Percentiles rank a stretch among this genome's conserved stretches.
Evolutionary conservation across 1,140 invertebrate genomes (phyloP).

Genomic region (Amphibalanus amphitrite): DNA sequence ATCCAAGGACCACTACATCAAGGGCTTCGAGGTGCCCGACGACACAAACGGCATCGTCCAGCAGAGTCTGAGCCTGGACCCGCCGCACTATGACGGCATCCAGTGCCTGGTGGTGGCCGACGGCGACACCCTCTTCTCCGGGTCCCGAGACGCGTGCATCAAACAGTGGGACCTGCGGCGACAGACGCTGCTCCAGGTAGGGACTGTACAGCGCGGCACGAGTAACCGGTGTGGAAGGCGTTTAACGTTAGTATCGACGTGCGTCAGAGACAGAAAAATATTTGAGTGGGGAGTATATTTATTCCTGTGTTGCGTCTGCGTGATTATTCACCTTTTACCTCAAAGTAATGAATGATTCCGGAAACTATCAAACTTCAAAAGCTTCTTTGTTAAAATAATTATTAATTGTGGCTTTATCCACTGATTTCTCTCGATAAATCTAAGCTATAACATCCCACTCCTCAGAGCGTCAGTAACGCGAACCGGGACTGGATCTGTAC

Average conservation of each 20-base stretch:
- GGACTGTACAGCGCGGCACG: conserved; percentile 12
- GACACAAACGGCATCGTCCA: conserved; percentile 35
- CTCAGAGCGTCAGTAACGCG: conserved; percentile 42
- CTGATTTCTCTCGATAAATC: background rate
- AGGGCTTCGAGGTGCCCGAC: conserved; percentile 42
- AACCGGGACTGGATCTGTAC: conserved; percentile 83
- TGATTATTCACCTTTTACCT: too few species aligned
- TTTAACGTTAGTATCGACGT: too few species aligned
- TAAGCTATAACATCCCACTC: too few species aligned
- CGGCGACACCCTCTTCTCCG: conserved; percentile 53
- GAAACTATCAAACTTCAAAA: too few species aligned
- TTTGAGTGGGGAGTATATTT: too few species aligned
- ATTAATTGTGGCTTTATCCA: too few species aligned
- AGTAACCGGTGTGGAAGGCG: background rate
- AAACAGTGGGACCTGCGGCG: conserved; percentile 66
- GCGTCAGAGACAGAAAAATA: too few species aligned
- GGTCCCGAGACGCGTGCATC: conserved; percentile 69
- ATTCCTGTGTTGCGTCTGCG: too few species aligned
- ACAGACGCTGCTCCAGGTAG: conserved; percentile 45
- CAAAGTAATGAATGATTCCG: too few species aligned
- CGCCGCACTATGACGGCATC: conserved; percentile 82
- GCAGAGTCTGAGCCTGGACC: conserved; percentile 53
- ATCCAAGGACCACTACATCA: conserved; percentile 74
- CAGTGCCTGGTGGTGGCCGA: conserved; percentile 48
- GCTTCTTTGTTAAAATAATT: too few species aligned